These are phyloP conservation scores for Chloropsis cyanopogon DNA, from an alignment of 2,113 vertebrate genomes.

Conservation along the genomic window DNA sequence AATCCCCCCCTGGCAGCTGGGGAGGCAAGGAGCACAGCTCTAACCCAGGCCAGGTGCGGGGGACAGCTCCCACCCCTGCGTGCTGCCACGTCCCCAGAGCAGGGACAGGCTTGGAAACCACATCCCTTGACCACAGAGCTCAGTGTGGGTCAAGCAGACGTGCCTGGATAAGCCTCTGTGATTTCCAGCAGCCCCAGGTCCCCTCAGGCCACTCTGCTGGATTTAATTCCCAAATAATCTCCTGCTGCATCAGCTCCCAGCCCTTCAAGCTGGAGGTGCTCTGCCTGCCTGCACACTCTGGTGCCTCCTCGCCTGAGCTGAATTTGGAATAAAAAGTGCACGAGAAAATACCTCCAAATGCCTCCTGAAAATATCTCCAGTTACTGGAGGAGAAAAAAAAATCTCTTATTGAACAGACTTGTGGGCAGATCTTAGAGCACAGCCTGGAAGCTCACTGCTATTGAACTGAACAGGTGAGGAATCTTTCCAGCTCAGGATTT, in stretches of 20 bases:
- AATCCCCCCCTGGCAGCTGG: neutral
- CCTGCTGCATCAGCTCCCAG: neutral
- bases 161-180: neutral
- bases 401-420: neutral
- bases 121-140: neutral
- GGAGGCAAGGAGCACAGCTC: neutral
- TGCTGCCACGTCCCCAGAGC: neutral
- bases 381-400: neutral
- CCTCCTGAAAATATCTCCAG: neutral
- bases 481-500: neutral
- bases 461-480: neutral
- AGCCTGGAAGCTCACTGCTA: neutral
- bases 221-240: neutral
- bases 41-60: rapidly evolving
- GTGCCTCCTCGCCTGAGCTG: neutral
- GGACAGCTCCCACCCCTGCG: neutral
- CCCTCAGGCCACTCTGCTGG: neutral
- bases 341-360: neutral
- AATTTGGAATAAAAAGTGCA: neutral
- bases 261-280: neutral
- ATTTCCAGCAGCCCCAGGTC: neutral
- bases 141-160: rapidly evolving
- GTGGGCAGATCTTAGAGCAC: neutral
- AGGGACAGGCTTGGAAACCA: neutral
- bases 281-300: neutral